These are phyloP conservation scores for Heteromormyrus szaboi DNA, from an alignment of 2,797 vertebrate genomes.

Conservation along the genomic window DNA sequence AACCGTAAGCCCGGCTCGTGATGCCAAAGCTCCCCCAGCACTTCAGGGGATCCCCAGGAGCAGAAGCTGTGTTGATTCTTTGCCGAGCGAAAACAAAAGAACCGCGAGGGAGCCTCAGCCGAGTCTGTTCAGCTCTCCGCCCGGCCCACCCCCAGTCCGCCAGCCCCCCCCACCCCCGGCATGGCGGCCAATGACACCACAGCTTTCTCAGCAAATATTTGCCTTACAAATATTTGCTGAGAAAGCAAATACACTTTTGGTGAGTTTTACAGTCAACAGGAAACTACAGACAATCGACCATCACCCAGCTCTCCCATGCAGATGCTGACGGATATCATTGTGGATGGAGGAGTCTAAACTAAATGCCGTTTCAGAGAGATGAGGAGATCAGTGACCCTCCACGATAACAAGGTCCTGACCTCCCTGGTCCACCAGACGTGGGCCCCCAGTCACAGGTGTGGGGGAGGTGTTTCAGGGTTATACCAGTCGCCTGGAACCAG, in stretches of 20 bases:
- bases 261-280: not conserved
- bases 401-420: not conserved
- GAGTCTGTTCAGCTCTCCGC: not conserved
- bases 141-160: not conserved
- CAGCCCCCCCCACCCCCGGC: not conserved
- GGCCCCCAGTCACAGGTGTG: not conserved
- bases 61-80: not conserved
- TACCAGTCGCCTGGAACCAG: not conserved
- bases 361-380: not conserved
- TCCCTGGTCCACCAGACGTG: not conserved
- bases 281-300: not conserved
- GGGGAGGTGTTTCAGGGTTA: not conserved
- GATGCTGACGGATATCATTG: not conserved
- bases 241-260: not conserved
- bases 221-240: not conserved
- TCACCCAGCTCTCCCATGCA: not conserved
- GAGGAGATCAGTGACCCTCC: not conserved
- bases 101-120: not conserved
- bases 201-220: constrained; percentile 48
- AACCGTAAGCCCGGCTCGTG: not conserved
- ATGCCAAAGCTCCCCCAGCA: not conserved
- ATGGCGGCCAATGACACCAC: constrained; percentile 1
- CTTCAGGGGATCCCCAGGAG: not conserved
- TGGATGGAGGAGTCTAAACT: not conserved
- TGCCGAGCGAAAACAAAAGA: constrained; percentile 8